Evolutionary conservation across 2,888 invertebrate species (phyloP).

Genomic region (Zonitis immaculata): DNA sequence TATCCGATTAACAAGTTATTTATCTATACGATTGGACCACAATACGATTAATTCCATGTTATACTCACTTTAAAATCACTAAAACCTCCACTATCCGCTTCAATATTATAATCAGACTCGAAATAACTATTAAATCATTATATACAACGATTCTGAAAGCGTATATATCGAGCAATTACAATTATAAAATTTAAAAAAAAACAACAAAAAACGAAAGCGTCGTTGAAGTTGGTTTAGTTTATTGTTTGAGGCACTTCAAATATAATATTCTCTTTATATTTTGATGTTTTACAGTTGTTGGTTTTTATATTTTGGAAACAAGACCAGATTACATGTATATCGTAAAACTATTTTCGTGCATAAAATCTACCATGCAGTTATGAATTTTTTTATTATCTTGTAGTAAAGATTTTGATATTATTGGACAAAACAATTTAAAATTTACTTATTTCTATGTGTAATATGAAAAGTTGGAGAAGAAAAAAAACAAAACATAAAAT

Average conservation of each 20-base stretch:
- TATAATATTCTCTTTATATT: background rate
- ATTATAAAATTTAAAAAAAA: background rate
- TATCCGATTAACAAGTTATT: slow-evolving; percentile 15
- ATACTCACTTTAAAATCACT: background rate
- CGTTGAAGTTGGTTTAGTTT: background rate
- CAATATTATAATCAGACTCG: too few relatives aligned
- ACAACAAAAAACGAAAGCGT: background rate
- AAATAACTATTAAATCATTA: too few relatives aligned
- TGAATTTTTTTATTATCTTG: background rate
- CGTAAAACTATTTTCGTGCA: background rate
- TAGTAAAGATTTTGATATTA: background rate
- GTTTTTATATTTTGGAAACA: background rate
- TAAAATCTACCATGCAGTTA: background rate
- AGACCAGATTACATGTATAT: background rate
- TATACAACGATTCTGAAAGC: too few relatives aligned
- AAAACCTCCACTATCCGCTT: background rate
- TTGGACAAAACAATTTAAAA: background rate
- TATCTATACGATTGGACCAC: slow-evolving; percentile 10
- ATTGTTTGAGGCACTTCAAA: background rate
- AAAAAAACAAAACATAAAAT: too few relatives aligned
- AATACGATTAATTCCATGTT: slow-evolving; percentile 8
- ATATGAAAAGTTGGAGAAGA: too few relatives aligned
- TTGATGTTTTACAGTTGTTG: background rate
- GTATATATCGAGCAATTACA: too few relatives aligned
- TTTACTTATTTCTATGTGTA: too few relatives aligned